Evolutionary conservation across 2,888 invertebrate genomes (phyloP), one percentile per base, ranked within the genome.

Genomic region (Agrotis segetum): DNA sequence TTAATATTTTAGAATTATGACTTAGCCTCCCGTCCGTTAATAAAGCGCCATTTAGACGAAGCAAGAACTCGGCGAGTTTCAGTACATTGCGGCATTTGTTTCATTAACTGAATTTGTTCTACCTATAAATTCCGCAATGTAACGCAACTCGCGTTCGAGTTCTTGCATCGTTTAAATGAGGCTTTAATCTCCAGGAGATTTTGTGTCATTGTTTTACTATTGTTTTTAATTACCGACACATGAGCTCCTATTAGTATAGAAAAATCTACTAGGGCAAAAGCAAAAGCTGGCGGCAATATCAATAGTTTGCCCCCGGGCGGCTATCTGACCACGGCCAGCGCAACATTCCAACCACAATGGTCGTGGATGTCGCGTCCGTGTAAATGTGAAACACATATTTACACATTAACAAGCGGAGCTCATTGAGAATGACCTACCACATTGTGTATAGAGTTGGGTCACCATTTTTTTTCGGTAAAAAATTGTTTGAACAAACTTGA

Each of bases 381-480:
- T 91, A 89, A 93, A 92, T 90, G 86, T 86, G 87, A 86, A 91
- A 89, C 82, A 90, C 89, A 92, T 92, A 93, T 93, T 93, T 92
- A 90, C 93, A 88, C 90, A 88, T 91, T 90, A 92, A 89, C 90
- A 88, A 88, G 88, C 84, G 85, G 84, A 85, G 85, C 89, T 90
- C 90, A 92, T 91, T 91, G 91, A 91, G 83, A 84, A 85, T 92
- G 90, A 93, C 93, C 93, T 92, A 92, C 93, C 93, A 92, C 92
- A 92, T 90, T 89, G 92, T 88, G 85, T 89, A 88, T 86, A 83
- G 83, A 89, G 89, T 89, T 89, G 88, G 88, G 88, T 88, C 88
- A 89, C 86, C 86, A 40, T 74, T 85, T 88, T 90, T 88, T 89
- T 87, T 74, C 47, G 52, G 55, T 64, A 71, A 81, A 84, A 85